Conservation (phyloP, 2,113 vertebrate genomes). For the Sorex araneus region DNA sequence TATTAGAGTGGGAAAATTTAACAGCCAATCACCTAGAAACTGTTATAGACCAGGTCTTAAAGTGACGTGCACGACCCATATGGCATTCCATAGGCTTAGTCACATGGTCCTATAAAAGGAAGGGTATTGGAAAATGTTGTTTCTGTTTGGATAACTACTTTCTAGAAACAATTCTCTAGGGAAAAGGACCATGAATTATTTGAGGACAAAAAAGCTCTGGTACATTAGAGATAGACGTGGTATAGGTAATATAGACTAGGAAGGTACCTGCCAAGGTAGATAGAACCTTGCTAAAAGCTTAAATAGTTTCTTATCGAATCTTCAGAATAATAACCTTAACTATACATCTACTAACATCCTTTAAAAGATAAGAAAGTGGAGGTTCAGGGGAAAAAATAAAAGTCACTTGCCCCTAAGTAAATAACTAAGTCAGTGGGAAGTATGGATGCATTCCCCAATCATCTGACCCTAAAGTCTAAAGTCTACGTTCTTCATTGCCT, state of each 20-base stretch:
- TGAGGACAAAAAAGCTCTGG: neutral
- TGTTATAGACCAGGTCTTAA: neutral
- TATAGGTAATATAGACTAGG: neutral
- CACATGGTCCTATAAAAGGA: neutral
- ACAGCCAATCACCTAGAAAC: neutral
- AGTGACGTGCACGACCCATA: neutral
- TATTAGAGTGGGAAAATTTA: neutral
- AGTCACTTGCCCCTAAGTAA: neutral
- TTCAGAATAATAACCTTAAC: conserved; percentile 28
- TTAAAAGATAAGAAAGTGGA: conserved; percentile 49
- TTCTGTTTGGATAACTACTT: neutral
- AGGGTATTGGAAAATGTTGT: conserved; percentile 22
- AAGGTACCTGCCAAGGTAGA: neutral
- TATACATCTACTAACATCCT: neutral
- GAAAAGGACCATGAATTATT: neutral
- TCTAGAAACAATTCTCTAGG: neutral
- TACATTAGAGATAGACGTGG: neutral
- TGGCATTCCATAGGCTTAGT: neutral
- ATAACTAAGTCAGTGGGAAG: neutral
- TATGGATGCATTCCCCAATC: conserved; percentile 24
- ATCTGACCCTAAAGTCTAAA: conserved; percentile 10
- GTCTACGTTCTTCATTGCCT: neutral
- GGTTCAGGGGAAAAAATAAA: neutral
- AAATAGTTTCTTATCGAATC: conserved; percentile 24
- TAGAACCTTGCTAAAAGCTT: neutral